Conservation (phyloP, 2,113 vertebrate species). For the Eupsittula cactorum region DNA sequence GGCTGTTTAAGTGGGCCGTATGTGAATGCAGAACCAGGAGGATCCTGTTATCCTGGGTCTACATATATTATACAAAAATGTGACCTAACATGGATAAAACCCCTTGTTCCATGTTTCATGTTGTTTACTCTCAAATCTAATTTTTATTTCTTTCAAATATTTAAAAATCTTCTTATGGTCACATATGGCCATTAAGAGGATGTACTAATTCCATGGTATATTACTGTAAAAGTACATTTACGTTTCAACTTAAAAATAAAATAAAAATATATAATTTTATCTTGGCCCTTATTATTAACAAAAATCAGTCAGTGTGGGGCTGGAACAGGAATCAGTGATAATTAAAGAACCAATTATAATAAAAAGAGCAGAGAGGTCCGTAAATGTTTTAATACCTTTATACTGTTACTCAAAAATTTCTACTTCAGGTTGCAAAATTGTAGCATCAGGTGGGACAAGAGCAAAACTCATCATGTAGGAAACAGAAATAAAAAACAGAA, state of each 20-base stretch:
- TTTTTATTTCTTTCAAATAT: background rate
- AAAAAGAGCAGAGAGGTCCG: background rate
- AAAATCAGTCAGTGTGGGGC: background rate
- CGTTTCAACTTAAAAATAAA: background rate
- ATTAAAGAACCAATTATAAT: background rate
- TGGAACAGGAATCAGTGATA: background rate
- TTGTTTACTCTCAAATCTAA: background rate
- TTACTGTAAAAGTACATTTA: background rate
- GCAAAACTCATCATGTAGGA: background rate
- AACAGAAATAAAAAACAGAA: background rate
- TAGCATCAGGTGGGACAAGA: background rate
- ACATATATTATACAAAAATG: background rate
- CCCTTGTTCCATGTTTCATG: background rate
- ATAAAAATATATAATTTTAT: background rate
- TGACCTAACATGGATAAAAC: background rate
- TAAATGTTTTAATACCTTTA: background rate
- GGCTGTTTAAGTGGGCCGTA: background rate
- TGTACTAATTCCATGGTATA: background rate
- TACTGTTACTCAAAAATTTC: background rate
- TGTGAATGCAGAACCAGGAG: background rate
- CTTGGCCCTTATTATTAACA: background rate
- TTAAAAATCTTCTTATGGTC: background rate
- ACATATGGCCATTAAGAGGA: background rate
- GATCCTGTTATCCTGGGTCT: background rate
- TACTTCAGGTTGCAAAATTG: background rate